These are phyloP conservation scores for Clytia hemisphaerica DNA, from an alignment of 30 jellyfish, hydroid and myxozoan species.

Conservation along the genomic window DNA sequence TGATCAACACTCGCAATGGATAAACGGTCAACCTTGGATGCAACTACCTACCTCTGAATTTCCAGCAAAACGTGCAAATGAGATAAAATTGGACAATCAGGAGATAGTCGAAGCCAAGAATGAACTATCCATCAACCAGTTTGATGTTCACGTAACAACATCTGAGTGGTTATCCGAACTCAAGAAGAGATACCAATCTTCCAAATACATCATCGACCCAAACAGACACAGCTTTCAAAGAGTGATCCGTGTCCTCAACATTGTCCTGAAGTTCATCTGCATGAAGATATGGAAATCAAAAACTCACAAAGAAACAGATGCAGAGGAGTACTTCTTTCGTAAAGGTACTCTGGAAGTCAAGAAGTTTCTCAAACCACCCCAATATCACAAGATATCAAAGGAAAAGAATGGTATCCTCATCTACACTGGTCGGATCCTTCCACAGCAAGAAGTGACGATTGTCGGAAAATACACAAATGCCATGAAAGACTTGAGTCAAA, in stretches of 20 bases:
- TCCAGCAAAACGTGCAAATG: neutral
- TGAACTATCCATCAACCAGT: neutral
- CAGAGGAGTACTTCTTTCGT: neutral
- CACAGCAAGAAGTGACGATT: neutral
- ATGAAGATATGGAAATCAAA: neutral
- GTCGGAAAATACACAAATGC: neutral
- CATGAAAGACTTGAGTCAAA: neutral
- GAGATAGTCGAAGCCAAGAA: neutral
- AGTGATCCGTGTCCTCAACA: neutral
- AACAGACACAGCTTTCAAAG: neutral
- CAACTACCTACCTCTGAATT: constrained; percentile 13
- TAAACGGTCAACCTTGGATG: no score
- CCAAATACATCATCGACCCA: constrained; percentile 3
- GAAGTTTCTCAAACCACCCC: neutral
- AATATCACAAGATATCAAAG: no score
- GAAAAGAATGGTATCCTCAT: no score
- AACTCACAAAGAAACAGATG: neutral
- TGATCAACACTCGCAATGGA: constrained; percentile 2
- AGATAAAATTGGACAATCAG: no score
- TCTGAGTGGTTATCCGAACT: no score
- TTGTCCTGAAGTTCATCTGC: neutral
- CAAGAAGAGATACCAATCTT: constrained; percentile 3
- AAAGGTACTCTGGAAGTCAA: constrained; percentile 8
- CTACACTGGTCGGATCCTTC: constrained; percentile 4
- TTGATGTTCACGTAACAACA: no score